Evolutionary conservation across 2,113 vertebrate genomes (phyloP).

Genomic region (Sinocyclocheilus grahami): DNA sequence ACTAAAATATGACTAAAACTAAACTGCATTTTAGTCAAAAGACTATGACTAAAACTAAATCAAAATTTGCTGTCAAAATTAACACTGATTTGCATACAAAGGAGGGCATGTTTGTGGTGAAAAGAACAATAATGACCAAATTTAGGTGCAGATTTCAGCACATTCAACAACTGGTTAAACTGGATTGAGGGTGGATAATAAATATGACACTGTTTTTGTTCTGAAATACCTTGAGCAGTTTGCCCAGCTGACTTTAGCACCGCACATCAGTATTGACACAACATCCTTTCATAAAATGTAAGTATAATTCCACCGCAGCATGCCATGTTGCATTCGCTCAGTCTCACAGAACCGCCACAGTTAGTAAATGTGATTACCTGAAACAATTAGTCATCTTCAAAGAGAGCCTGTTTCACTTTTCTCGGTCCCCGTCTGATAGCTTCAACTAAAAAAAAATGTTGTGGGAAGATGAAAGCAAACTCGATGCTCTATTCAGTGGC

Average conservation of each 20-base stretch:
- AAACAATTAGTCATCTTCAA: conserved; percentile 32
- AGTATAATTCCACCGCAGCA: background rate
- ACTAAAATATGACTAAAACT: no score
- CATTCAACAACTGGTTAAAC: background rate
- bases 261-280: background rate
- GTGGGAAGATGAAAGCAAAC: conserved; percentile 8
- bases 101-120: background rate
- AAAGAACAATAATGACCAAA: background rate
- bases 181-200: background rate
- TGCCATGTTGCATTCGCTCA: background rate
- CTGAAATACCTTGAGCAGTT: background rate
- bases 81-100: background rate
- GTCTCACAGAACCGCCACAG: conserved; percentile 2
- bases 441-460: background rate
- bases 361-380: conserved; percentile 6
- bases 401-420: background rate
- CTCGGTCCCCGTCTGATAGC: background rate
- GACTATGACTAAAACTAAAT: no score
- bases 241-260: background rate
- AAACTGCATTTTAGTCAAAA: no score
- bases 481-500: background rate
- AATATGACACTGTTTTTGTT: background rate
- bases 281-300: background rate
- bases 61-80: no score
- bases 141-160: background rate